phyloP scores from a whole-genome alignment of 2,113 vertebrate genomes.

The Pampusana beccarii region DNA sequence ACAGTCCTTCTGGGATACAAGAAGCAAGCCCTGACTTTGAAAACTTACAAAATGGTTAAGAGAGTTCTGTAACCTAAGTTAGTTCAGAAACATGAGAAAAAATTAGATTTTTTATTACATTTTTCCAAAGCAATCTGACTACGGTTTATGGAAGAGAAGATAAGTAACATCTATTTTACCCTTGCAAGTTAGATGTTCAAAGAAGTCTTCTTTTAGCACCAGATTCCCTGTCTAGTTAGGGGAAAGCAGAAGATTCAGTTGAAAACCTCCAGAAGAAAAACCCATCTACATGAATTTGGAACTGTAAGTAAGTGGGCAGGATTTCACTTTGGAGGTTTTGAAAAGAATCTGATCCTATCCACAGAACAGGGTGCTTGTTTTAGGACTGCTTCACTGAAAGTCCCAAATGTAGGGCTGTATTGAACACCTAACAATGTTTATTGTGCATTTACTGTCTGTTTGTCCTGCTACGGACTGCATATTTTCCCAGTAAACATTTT shows the following conservation, averaged over 20 bases:
- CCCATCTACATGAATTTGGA: rapidly evolving
- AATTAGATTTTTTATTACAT: neutral
- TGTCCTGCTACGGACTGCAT: neutral
- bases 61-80: neutral
- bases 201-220: neutral
- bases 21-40: neutral
- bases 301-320: neutral
- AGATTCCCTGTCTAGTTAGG: neutral
- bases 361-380: neutral
- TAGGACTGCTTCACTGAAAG: neutral
- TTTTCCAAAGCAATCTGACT: neutral
- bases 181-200: neutral
- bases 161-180: neutral
- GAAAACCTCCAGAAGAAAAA: neutral
- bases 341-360: neutral
- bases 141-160: neutral
- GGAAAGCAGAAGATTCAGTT: neutral
- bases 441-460: neutral
- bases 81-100: neutral
- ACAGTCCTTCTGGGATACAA: neutral
- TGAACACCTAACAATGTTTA: neutral
- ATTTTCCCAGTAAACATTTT: neutral
- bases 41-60: neutral
- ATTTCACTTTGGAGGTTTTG: neutral
- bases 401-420: neutral